Percentiles rank a stretch among this genome's conserved stretches.
Evolutionary conservation across 1,140 invertebrate species (phyloP).

Genomic region (Laodelphax striatellus): DNA sequence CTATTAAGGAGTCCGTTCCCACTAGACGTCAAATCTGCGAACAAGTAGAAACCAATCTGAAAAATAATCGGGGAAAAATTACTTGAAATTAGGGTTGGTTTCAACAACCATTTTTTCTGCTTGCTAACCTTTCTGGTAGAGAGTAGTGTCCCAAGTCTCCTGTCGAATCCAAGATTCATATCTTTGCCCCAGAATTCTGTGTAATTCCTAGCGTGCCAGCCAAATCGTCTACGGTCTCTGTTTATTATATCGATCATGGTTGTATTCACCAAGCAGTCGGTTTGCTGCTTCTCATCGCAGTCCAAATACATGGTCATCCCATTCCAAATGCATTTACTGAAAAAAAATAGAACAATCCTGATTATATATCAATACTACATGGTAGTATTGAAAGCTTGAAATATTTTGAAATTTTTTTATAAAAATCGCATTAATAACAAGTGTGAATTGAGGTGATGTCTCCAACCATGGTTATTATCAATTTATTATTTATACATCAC

Average conservation of each 20-base stretch:
- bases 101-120: not conserved
- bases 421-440: too few relatives aligned
- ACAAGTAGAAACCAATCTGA: too few relatives aligned
- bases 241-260: conserved; percentile 56
- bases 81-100: too few relatives aligned
- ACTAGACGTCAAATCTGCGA: too few relatives aligned
- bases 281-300: conserved; percentile 44
- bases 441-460: too few relatives aligned
- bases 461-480: too few relatives aligned
- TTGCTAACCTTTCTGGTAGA: conserved; percentile 19
- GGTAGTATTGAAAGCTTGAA: too few relatives aligned
- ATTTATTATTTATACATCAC: too few relatives aligned
- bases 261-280: conserved; percentile 60
- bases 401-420: too few relatives aligned
- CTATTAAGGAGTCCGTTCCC: too few relatives aligned
- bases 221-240: conserved; percentile 30
- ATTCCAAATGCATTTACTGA: conserved; percentile 48
- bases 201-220: conserved; percentile 74
- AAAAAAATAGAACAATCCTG: conserved; percentile 22
- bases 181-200: conserved; percentile 72
- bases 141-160: conserved; percentile 53
- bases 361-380: too few relatives aligned
- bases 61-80: too few relatives aligned
- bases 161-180: conserved; percentile 62
- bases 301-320: conserved; percentile 37